A percentile compares a stretch with the other conserved stretches of the same genome.
Evolutionary conservation across 2,797 vertebrate genomes (phyloP).

Genomic region (Simalia tracyae): DNA sequence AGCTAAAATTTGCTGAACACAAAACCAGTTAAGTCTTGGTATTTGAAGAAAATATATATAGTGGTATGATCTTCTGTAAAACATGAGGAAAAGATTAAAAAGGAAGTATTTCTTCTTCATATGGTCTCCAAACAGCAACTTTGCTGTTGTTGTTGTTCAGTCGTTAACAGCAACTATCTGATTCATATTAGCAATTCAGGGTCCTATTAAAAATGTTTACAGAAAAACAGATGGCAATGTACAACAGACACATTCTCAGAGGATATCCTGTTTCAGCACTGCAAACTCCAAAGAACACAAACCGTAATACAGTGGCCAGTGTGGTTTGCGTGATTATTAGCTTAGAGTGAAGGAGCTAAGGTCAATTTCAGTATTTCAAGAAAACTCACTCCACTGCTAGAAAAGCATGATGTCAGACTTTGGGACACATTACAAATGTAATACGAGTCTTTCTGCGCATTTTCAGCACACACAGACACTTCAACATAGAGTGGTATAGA

Average conservation of each 20-base stretch:
- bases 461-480: background rate
- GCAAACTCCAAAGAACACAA: background rate
- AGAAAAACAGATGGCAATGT: background rate
- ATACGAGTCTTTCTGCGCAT: background rate
- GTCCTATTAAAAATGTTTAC: background rate
- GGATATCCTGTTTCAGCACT: background rate
- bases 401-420: background rate
- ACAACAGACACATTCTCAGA: background rate
- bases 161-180: background rate
- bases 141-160: too few relatives aligned
- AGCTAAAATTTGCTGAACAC: background rate
- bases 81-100: background rate
- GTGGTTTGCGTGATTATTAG: background rate
- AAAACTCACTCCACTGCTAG: background rate
- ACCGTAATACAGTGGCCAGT: background rate
- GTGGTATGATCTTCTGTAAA: background rate
- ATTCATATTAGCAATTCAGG: background rate
- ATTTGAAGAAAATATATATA: background rate
- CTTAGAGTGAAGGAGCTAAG: background rate
- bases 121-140: background rate
- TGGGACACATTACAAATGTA: background rate
- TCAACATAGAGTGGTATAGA: background rate
- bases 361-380: background rate
- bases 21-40: background rate
- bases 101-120: background rate